Conservation (phyloP, 2,888 invertebrate genomes). For the Drosophila rellima region DNA sequence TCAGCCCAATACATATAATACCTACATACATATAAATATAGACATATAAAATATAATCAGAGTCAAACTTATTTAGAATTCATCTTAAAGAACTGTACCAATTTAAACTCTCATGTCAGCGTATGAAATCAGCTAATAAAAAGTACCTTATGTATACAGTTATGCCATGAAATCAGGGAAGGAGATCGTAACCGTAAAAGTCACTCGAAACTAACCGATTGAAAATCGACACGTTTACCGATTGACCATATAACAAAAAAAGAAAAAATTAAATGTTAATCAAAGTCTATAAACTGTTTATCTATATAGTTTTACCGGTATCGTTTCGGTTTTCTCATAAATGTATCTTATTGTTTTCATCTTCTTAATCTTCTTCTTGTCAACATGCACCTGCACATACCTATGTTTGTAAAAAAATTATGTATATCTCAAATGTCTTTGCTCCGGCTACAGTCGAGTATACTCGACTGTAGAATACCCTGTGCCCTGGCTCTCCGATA, state of each 20-base stretch:
- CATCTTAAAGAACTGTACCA: conserved; percentile 27
- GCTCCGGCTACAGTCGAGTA: too few species aligned
- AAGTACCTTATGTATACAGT: conserved; percentile 37
- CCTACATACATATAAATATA: conserved; percentile 16
- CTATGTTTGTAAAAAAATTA: conserved; percentile 47
- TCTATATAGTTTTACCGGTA: conserved; percentile 9
- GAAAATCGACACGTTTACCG: conserved; percentile 4
- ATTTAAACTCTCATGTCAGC: conserved; percentile 38
- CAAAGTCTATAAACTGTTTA: conserved; percentile 8
- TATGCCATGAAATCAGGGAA: conserved; percentile 24
- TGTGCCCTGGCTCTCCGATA: too few species aligned
- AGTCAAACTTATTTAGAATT: conserved; percentile 18
- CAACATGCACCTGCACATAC: conserved; percentile 24
- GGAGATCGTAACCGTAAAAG: conserved; percentile 7
- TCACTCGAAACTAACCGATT: conserved; percentile 13
- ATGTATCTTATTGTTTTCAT: conserved; percentile 3
- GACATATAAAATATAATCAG: conserved; percentile 15
- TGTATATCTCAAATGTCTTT: conserved; percentile 32
- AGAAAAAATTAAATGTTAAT: conserved; percentile 9
- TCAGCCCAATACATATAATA: conserved; percentile 5
- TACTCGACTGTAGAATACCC: too few species aligned
- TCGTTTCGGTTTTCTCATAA: conserved; percentile 1
- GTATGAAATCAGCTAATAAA: conserved; percentile 55
- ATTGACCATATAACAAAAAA: conserved; percentile 3
- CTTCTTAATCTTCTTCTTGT: conserved; percentile 4